Evolutionary conservation across 2,113 vertebrate species (phyloP).

Genomic region (Ploceus nigricollis): DNA sequence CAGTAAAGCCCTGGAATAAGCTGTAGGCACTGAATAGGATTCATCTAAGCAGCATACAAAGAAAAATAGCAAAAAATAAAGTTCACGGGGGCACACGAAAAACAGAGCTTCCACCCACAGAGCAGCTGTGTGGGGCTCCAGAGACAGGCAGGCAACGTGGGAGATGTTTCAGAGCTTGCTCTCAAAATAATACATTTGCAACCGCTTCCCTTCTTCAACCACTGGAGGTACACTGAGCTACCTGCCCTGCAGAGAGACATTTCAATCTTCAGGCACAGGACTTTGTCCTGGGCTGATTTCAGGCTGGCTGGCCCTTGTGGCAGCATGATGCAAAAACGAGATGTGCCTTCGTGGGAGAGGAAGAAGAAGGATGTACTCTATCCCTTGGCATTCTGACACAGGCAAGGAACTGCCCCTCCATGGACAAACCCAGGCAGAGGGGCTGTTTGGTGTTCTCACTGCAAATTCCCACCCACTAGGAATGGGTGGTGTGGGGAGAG

Average conservation of each 20-base stretch:
- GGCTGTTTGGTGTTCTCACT: neutral
- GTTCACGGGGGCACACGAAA: conserved; percentile 15
- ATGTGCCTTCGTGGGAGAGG: neutral
- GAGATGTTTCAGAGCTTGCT: conserved; percentile 30
- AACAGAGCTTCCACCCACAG: conserved; percentile 43
- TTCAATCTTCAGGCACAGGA: neutral
- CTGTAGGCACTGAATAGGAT: conserved; percentile 11
- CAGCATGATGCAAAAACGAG: neutral
- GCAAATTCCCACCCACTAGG: neutral
- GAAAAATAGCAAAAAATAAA: conserved; percentile 29
- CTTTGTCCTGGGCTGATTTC: neutral
- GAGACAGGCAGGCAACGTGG: conserved; percentile 29
- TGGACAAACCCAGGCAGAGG: fast-evolving
- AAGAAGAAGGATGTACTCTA: neutral
- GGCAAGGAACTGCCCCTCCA: neutral
- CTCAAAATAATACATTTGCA: neutral
- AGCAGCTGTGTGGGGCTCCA: conserved; percentile 2
- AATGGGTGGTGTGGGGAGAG: neutral
- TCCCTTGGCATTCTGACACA: neutral
- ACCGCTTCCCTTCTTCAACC: neutral
- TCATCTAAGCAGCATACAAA: conserved; percentile 14
- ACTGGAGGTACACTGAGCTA: neutral
- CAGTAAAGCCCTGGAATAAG: conserved; percentile 10
- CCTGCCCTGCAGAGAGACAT: neutral
- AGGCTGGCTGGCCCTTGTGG: neutral